Percentiles rank a stretch among this genome's conserved stretches.
Evolutionary conservation across 2,888 invertebrate species (phyloP).

Genomic region (Brassicogethes aeneus): DNA sequence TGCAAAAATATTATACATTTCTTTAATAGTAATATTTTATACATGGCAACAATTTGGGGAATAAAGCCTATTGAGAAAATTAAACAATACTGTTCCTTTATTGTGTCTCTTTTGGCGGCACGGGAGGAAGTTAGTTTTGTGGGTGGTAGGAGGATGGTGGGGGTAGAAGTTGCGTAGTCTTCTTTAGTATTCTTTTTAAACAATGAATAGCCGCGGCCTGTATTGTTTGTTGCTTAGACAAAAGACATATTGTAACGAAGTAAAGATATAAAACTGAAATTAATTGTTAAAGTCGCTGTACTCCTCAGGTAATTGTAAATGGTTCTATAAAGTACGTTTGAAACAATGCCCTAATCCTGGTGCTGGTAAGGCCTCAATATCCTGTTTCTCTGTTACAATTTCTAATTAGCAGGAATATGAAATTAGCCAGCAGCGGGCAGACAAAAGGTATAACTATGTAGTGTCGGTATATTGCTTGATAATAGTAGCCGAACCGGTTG

Average conservation of each 20-base stretch:
- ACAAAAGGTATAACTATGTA: slow-evolving; percentile 29
- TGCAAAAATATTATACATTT: not conserved
- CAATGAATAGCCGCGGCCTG: slow-evolving; percentile 7
- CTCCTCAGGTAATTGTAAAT: slow-evolving; percentile 10
- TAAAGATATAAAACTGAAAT: slow-evolving; percentile 11
- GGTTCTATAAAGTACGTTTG: slow-evolving; percentile 13
- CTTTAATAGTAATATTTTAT: not conserved
- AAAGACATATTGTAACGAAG: slow-evolving; percentile 14
- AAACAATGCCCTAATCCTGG: slow-evolving; percentile 20
- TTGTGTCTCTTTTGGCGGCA: not conserved
- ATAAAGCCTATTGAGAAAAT: no score
- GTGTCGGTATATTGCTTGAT: slow-evolving; percentile 30
- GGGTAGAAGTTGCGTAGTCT: not conserved
- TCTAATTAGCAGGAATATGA: slow-evolving; percentile 31
- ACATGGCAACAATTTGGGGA: no score
- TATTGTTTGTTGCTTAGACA: slow-evolving; percentile 14
- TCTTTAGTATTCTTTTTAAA: slow-evolving; percentile 10
- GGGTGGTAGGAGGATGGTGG: no score
- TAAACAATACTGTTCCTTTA: no score
- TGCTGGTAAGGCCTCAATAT: slow-evolving; percentile 27
- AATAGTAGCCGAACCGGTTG: slow-evolving; percentile 35
- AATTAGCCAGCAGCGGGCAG: slow-evolving; percentile 28
- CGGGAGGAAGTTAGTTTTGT: no score
- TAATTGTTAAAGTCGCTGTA: not conserved
- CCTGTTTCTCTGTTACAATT: slow-evolving; percentile 28